Conservation (phyloP, 2,113 vertebrate species). For the Dissostichus mawsoni region DNA sequence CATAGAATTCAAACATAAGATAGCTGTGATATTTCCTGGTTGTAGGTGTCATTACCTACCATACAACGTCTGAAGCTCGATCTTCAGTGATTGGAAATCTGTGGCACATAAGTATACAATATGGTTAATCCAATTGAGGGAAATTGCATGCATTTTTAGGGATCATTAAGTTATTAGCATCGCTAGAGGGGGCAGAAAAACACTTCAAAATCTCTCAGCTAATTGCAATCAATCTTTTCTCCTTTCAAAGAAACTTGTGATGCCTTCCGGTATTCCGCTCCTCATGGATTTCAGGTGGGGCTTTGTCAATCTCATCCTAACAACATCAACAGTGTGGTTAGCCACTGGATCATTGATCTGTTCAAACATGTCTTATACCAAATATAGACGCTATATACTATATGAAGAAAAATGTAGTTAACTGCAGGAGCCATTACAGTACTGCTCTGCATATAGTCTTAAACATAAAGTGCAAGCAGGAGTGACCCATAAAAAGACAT, state of each 20-base stretch:
- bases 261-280: conserved; percentile 57
- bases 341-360: not conserved
- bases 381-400: not conserved
- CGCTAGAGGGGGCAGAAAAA: conserved; percentile 80
- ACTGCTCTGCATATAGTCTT: conserved; percentile 37
- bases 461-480: conserved; percentile 38
- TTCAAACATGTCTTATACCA: conserved; percentile 10
- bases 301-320: conserved; percentile 29
- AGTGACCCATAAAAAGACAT: conserved; percentile 64
- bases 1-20: conserved; percentile 31
- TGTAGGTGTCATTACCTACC: conserved; percentile 52
- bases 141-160: conserved; percentile 80
- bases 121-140: conserved; percentile 74
- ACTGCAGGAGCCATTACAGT: conserved; percentile 9
- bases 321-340: conserved; percentile 3
- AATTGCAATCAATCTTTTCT: conserved; percentile 79
- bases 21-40: conserved; percentile 39
- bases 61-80: conserved; percentile 55
- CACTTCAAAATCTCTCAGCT: conserved; percentile 71
- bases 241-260: conserved; percentile 73
- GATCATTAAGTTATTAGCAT: conserved; percentile 82
- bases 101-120: conserved; percentile 68
- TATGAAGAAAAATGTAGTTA: conserved; percentile 30
- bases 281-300: conserved; percentile 48
- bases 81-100: conserved; percentile 76